phyloP scores from a whole-genome alignment of 2,888 invertebrate genomes.

The Trisateles emortualis region DNA sequence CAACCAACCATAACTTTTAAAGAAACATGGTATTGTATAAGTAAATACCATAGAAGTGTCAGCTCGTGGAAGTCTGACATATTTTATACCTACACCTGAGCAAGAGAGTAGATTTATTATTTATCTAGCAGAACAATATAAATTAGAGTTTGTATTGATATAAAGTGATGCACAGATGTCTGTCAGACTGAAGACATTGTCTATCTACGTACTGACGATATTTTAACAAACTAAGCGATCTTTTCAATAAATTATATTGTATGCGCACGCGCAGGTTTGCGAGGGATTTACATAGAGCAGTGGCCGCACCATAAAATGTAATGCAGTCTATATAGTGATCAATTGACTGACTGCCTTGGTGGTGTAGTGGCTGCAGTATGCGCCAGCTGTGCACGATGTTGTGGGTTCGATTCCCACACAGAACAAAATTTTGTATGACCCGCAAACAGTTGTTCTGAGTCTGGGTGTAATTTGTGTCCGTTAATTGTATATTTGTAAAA shows the following conservation, averaged over 20 bases:
- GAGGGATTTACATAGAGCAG: constrained; percentile 35
- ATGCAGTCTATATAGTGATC: too few relatives aligned
- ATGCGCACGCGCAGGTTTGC: constrained; percentile 49
- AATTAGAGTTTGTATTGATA: constrained; percentile 53
- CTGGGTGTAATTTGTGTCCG: too few relatives aligned
- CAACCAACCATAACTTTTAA: constrained; percentile 32
- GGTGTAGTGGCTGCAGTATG: too few relatives aligned
- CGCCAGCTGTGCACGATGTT: too few relatives aligned
- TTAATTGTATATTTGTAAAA: too few relatives aligned
- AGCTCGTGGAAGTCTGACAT: constrained; percentile 32
- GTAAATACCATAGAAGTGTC: constrained; percentile 30
- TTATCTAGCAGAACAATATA: constrained; percentile 44
- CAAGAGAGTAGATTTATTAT: constrained; percentile 37
- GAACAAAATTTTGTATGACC: too few relatives aligned
- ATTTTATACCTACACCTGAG: constrained; percentile 50
- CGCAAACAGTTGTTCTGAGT: too few relatives aligned
- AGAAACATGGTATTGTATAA: constrained; percentile 41
- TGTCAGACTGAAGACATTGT: constrained; percentile 56
- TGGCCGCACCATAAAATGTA: too few relatives aligned
- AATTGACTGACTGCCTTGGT: too few relatives aligned
- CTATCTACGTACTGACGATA: constrained; percentile 61
- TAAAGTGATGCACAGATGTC: constrained; percentile 55
- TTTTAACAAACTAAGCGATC: constrained; percentile 71
- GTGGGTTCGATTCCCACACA: too few relatives aligned
- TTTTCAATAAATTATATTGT: constrained; percentile 65